A percentile compares a stretch with the other conserved stretches of the same genome.
Conservation (phyloP, 2,797 vertebrate species). For the Gymnoscopelus microlampas region DNA sequence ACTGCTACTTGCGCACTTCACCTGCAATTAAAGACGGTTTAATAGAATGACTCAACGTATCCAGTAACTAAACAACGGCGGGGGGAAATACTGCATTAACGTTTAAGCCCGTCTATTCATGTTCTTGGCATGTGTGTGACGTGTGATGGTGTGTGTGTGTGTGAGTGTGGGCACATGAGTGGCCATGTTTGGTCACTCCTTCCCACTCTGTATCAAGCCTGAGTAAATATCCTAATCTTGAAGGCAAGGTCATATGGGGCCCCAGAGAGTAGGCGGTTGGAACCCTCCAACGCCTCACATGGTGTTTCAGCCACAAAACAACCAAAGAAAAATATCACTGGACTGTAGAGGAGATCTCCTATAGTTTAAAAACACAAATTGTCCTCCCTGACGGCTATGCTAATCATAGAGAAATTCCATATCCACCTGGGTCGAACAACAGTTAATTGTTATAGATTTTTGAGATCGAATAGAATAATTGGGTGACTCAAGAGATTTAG, state of each 20-base stretch:
- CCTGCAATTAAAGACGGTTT: slow-evolving; percentile 69
- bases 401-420: slow-evolving; percentile 23
- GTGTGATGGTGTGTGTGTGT: slow-evolving; percentile 12
- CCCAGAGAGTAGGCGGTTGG: slow-evolving; percentile 34
- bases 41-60: slow-evolving; percentile 62
- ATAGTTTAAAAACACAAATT: slow-evolving; percentile 46
- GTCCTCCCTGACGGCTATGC: slow-evolving; percentile 45
- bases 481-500: no score
- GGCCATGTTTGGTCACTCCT: slow-evolving; percentile 45
- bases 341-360: slow-evolving; percentile 34
- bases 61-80: slow-evolving; percentile 50
- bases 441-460: slow-evolving; percentile 52
- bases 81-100: slow-evolving; percentile 17
- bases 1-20: slow-evolving; percentile 50
- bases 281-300: slow-evolving; percentile 43
- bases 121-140: slow-evolving; percentile 14
- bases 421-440: slow-evolving; percentile 20
- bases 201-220: slow-evolving; percentile 37
- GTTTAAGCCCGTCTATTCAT: slow-evolving; percentile 25
- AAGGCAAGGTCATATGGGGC: slow-evolving; percentile 58
- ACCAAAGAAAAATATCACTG: slow-evolving; percentile 53
- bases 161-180: slow-evolving; percentile 37
- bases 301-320: slow-evolving; percentile 66
- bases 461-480: no score
- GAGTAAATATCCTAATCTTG: slow-evolving; percentile 59